Conservation (phyloP, 2,113 vertebrate species). For the Phyllostomus discolor region DNA sequence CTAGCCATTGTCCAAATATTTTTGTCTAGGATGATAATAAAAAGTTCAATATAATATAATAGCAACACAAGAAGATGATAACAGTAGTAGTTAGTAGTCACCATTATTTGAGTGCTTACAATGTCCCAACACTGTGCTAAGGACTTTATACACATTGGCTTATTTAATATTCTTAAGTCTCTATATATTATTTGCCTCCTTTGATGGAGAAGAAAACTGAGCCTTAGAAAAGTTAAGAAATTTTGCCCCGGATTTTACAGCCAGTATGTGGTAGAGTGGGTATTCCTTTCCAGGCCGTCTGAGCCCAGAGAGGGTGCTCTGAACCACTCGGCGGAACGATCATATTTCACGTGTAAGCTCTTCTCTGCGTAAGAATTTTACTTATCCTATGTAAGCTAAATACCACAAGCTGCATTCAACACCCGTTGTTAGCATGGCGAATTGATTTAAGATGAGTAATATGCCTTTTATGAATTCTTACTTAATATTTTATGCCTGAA, state of each 20-base stretch:
- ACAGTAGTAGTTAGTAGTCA: background rate
- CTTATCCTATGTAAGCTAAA: constrained; percentile 19
- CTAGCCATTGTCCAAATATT: background rate
- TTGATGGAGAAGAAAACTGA: background rate
- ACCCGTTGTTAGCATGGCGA: constrained; percentile 30
- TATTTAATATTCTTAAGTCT: background rate
- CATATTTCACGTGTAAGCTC: constrained; percentile 18
- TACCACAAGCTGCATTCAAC: constrained; percentile 34
- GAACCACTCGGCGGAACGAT: background rate
- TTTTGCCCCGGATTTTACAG: background rate
- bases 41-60: background rate
- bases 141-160: background rate
- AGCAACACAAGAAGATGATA: background rate
- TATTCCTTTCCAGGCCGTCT: background rate
- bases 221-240: constrained; percentile 1
- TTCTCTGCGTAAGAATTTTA: constrained; percentile 30
- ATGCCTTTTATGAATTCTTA: constrained; percentile 67
- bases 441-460: constrained; percentile 67
- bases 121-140: background rate
- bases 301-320: background rate
- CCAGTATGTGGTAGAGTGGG: background rate
- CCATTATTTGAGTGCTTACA: background rate
- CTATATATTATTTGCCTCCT: background rate
- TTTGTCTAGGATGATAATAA: background rate
- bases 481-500: constrained; percentile 69